A percentile compares a stretch with the other conserved stretches of the same genome.
Conservation (phyloP, 2,888 invertebrate genomes). For the Pteria penguin region DNA sequence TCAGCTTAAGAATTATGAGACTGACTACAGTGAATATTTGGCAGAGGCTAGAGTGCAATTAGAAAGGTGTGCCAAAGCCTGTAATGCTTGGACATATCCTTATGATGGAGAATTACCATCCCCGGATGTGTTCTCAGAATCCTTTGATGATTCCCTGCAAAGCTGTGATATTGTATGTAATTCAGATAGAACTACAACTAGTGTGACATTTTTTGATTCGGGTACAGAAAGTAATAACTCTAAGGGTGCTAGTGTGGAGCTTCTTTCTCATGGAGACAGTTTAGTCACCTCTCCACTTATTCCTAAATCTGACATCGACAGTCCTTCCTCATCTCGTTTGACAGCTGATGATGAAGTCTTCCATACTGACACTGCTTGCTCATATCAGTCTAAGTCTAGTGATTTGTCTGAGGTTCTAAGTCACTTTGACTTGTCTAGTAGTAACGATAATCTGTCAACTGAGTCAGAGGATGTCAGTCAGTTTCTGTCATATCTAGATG, state of each 20-base stretch:
- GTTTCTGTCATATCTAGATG: constrained; percentile 69
- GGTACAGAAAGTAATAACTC: not conserved
- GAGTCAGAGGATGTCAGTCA: constrained; percentile 57
- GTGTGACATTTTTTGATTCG: constrained; percentile 4
- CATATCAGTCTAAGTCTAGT: constrained; percentile 13
- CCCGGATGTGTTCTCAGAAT: constrained; percentile 56
- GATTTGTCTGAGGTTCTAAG: constrained; percentile 38
- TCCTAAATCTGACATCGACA: not conserved
- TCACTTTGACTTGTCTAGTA: constrained; percentile 19
- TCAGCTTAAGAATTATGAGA: constrained; percentile 69
- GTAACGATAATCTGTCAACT: constrained; percentile 8
- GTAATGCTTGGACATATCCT: constrained; percentile 88
- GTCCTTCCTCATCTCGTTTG: not conserved
- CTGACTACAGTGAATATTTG: constrained; percentile 84
- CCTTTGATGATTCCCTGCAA: not conserved
- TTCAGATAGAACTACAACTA: not conserved
- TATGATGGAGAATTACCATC: constrained; percentile 86
- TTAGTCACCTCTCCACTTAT: not conserved
- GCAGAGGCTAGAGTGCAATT: constrained; percentile 91
- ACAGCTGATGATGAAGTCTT: constrained; percentile 31
- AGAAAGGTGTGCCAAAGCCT: constrained; percentile 87
- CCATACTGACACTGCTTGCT: not conserved
- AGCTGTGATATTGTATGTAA: not conserved
- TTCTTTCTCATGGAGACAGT: constrained; percentile 5
- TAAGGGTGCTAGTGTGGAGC: constrained; percentile 1